These are phyloP conservation scores for Papilio machaon DNA, from an alignment of 1,140 invertebrate species.

Conservation along the genomic window DNA sequence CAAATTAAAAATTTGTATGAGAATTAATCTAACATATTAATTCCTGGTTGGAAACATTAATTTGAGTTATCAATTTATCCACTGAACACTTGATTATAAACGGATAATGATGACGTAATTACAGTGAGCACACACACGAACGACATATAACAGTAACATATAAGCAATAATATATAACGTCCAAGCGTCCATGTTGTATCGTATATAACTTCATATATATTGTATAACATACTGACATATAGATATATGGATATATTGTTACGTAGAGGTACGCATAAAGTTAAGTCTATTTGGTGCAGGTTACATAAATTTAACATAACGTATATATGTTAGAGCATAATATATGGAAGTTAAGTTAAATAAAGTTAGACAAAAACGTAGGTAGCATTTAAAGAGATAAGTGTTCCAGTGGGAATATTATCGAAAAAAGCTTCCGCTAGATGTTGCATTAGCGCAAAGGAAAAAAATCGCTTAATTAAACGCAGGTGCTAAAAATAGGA, in stretches of 20 bases:
- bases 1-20: not conserved
- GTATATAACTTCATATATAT: conserved; percentile 36
- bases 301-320: conserved; percentile 18
- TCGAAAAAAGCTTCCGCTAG: not conserved
- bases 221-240: conserved; percentile 23
- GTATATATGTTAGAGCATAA: not conserved
- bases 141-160: conserved; percentile 45
- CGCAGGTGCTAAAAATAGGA: not conserved
- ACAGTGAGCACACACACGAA: conserved; percentile 54
- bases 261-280: conserved; percentile 31
- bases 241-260: conserved; percentile 34
- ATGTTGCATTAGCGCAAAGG: conserved; percentile 1
- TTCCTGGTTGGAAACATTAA: conserved; percentile 44
- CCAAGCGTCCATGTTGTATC: conserved; percentile 13
- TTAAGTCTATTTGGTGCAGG: not conserved
- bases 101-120: conserved; percentile 68
- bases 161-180: conserved; percentile 36
- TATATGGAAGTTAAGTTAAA: conserved; percentile 6
- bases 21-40: conserved; percentile 17
- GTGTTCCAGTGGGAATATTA: not conserved
- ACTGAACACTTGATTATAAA: conserved; percentile 63
- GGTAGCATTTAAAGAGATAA: not conserved
- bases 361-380: not conserved
- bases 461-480: not conserved
- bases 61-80: conserved; percentile 66